A percentile compares a stretch with the other conserved stretches of the same genome.
Evolutionary conservation across 35 echinoderm and acorn worm species (phyloP).

Genomic region (Ophiothrix spiculata): DNA sequence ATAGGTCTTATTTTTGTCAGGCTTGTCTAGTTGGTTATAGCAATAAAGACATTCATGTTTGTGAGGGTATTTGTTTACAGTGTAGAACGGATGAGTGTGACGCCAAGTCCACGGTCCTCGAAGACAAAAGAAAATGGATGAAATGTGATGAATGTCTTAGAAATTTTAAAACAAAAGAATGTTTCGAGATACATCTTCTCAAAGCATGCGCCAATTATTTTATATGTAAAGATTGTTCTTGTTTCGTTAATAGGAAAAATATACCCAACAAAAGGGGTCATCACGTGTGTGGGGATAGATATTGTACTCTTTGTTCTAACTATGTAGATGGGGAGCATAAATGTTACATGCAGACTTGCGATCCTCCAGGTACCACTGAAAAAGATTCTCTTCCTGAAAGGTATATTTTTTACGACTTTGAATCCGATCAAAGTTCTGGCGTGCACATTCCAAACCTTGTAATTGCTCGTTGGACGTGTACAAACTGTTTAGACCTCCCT

Average conservation of each 20-base stretch:
- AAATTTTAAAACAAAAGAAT: background rate
- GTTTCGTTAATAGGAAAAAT: background rate
- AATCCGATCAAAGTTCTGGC: background rate
- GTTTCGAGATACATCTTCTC: background rate
- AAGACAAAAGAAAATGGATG: background rate
- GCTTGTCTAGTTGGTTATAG: conserved; percentile 18
- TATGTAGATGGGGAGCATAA: background rate
- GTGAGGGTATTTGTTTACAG: conserved; percentile 1
- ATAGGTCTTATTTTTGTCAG: conserved; percentile 15
- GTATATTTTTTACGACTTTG: background rate
- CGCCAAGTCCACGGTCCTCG: background rate
- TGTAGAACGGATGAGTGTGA: background rate
- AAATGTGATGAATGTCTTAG: background rate
- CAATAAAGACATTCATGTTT: background rate
- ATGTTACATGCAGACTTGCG: background rate
- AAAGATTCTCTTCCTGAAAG: background rate
- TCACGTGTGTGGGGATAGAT: background rate
- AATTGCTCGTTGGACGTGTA: background rate
- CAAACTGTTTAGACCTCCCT: background rate
- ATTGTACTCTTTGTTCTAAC: background rate
- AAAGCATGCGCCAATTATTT: background rate
- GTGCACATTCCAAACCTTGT: background rate
- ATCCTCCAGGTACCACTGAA: background rate
- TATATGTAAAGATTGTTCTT: background rate
- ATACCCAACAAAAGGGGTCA: background rate